Evolutionary conservation across 2,113 vertebrate genomes (phyloP).

Genomic region (Leucosticte australis): DNA sequence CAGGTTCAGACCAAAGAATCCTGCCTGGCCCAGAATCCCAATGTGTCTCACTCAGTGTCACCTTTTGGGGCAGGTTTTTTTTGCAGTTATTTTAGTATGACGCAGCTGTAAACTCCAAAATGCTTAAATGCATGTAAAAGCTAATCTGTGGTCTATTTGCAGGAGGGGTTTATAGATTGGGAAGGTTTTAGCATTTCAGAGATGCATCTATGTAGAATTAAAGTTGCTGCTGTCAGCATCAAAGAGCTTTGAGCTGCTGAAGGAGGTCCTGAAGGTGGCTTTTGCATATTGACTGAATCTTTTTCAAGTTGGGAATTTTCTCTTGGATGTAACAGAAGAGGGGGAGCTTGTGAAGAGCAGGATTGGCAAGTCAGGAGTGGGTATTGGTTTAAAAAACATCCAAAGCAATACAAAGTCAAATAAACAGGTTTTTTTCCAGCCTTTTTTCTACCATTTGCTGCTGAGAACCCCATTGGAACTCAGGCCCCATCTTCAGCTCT

Average conservation of each 20-base stretch:
- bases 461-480: neutral
- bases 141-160: neutral
- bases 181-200: neutral
- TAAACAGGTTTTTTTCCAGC: neutral
- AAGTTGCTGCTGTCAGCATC: constrained; percentile 1
- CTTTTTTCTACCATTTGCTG: neutral
- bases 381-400: neutral
- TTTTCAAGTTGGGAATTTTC: constrained; percentile 10
- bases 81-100: neutral
- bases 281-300: constrained; percentile 7
- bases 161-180: neutral
- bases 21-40: neutral
- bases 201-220: neutral
- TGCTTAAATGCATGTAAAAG: neutral
- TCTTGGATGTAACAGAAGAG: neutral
- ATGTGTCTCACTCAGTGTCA: neutral
- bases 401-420: neutral
- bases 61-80: neutral
- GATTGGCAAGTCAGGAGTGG: neutral
- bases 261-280: constrained; percentile 8
- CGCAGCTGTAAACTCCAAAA: neutral
- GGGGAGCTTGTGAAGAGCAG: neutral
- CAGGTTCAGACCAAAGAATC: neutral
- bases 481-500: neutral
- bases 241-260: constrained; percentile 39